Evolutionary conservation across 2,888 invertebrate genomes (phyloP).

Genomic region (Phania funesta): DNA sequence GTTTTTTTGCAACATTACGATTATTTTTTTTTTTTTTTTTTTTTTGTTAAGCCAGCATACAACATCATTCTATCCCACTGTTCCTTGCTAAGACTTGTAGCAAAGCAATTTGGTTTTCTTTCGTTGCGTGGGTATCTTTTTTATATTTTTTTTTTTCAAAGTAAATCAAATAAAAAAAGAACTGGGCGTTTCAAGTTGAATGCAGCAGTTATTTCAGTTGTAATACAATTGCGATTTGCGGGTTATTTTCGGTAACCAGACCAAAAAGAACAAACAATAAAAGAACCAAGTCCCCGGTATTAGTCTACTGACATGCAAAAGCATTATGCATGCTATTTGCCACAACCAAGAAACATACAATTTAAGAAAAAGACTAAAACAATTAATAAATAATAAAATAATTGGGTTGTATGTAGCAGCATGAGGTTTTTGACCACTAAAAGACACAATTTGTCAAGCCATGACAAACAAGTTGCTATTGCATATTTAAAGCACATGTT

Average conservation of each 20-base stretch:
- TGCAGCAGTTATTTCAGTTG: slow-evolving; percentile 54
- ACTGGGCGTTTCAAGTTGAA: slow-evolving; percentile 46
- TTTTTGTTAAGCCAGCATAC: too few relatives aligned
- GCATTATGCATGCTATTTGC: background rate
- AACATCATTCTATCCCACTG: background rate
- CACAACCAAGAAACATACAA: background rate
- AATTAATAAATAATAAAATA: background rate
- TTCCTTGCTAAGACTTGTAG: slow-evolving; percentile 3
- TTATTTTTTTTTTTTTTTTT: background rate
- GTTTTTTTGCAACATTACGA: background rate
- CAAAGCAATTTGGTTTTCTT: slow-evolving; percentile 30
- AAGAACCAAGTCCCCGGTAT: background rate
- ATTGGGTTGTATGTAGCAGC: background rate
- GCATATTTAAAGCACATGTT: background rate
- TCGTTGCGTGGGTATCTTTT: slow-evolving; percentile 60
- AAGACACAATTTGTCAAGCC: background rate
- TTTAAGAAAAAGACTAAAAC: background rate
- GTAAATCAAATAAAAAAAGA: background rate
- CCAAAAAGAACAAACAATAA: background rate
- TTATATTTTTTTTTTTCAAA: background rate
- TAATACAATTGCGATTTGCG: slow-evolving; percentile 54
- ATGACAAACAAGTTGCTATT: background rate
- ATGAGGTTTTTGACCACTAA: slow-evolving; percentile 15
- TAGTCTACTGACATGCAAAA: slow-evolving; percentile 21
- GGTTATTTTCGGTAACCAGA: background rate